Base-by-base conservation (phyloP, 2,113 vertebrate species). In the Heteronetta atricapilla region DNA sequence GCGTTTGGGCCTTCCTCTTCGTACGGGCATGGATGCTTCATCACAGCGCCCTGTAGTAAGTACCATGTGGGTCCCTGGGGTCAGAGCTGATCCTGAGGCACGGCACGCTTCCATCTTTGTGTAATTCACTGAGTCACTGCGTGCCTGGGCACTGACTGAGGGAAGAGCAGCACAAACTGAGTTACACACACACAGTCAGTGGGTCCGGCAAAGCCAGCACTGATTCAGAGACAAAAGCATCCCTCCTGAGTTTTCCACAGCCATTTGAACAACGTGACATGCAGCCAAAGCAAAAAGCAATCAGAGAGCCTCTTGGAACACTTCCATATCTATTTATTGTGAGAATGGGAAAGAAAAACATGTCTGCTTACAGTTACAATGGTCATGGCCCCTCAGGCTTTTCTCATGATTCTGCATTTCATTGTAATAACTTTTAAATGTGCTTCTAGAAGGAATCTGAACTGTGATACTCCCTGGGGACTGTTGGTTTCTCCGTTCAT, bases 271-370 rank as follows among this genome's bases (percentile, higher is more conserved):
- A 87, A 82, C 3, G 5, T 76, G 88, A 85, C 38, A 20, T 44
- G 29, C 81, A 66, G 66, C 46, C 58, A 84, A 82, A 90, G 58
- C 66, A 72, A 75, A 95, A 93, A 86, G 29, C 5, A 4, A 68
- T 56, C 58, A 31, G 46, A 81, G 36, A 74, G 34, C 42, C 53
- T 40, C 38, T 84, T 97, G 93, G 93, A 97, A 84, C 0, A 1
- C 29, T 94, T 92, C 86, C 93, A 76, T 69, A 44, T 66, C 77
- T 93, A 67, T 94, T 94, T 95, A 91, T 68, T 78, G 42, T 82
- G 82, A 90, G 76, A 11, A 33, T 68, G 73, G 79, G 79, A 92
- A 92, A 94, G 73, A 75, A 95, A 86, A 92, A 63, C 36, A 64
- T 3, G 29, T 79, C 90, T 91, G 46, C 86, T 81, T 64, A 75